Percentiles rank a stretch among this genome's conserved stretches.
phyloP scores from a whole-genome alignment of 2,888 invertebrate species.

The Melieria omissa region DNA sequence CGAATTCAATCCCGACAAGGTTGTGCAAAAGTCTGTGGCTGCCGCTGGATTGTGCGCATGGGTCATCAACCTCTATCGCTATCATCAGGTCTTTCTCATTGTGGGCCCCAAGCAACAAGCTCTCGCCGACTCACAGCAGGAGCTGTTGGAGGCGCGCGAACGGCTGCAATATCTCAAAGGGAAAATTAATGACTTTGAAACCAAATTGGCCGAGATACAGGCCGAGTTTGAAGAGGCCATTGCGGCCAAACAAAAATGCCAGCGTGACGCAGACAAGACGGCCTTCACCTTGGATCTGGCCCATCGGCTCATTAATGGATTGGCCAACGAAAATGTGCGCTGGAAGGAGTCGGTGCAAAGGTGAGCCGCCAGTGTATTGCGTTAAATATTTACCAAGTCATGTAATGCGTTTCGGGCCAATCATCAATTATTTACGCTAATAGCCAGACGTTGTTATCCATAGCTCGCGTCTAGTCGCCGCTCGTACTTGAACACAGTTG shows the following conservation, averaged over 20 bases:
- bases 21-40: slow-evolving; percentile 87
- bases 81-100: slow-evolving; percentile 89
- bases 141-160: slow-evolving; percentile 83
- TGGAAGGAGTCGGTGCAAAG: slow-evolving; percentile 65
- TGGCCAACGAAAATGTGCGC: slow-evolving; percentile 86
- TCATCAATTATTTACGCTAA: no score
- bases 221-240: slow-evolving; percentile 89
- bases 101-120: slow-evolving; percentile 94
- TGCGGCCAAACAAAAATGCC: slow-evolving; percentile 88
- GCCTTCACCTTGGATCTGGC: slow-evolving; percentile 90
- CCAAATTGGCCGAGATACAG: slow-evolving; percentile 79
- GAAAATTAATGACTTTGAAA: slow-evolving; percentile 76
- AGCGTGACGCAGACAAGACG: slow-evolving; percentile 92
- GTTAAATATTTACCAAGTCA: no score
- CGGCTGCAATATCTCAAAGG: slow-evolving; percentile 81
- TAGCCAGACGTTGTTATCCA: no score
- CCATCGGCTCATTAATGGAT: slow-evolving; percentile 90
- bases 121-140: slow-evolving; percentile 86
- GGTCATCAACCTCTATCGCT: slow-evolving; percentile 92
- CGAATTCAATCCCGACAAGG: slow-evolving; percentile 88
- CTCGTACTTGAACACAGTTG: no score
- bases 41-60: slow-evolving; percentile 95
- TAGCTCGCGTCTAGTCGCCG: no score
- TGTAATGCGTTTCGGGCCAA: no score
- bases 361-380: slow-evolving; percentile 45